These are phyloP conservation scores for Digitonthophagus gazella DNA, from an alignment of 2,888 invertebrate species.

Conservation along the genomic window DNA sequence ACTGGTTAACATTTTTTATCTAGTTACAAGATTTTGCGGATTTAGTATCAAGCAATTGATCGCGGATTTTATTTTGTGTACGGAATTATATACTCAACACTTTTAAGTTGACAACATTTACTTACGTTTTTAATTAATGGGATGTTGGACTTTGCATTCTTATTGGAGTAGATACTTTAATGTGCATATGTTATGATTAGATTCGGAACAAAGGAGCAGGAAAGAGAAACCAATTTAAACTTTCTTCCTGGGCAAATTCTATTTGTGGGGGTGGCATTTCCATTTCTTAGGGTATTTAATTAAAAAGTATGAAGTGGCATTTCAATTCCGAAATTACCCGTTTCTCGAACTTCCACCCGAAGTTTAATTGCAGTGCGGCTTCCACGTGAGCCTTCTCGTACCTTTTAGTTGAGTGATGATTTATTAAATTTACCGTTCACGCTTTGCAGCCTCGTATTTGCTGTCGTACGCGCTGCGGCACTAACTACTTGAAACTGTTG, in stretches of 20 bases:
- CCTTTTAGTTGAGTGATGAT: background rate
- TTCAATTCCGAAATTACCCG: background rate
- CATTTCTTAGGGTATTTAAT: background rate
- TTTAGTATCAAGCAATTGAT: no score
- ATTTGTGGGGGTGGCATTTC: background rate
- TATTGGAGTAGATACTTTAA: no score
- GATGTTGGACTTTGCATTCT: no score
- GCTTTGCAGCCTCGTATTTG: background rate
- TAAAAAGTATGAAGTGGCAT: background rate
- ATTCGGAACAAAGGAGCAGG: background rate
- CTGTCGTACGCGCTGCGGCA: background rate
- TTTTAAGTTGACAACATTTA: no score
- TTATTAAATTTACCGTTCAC: background rate
- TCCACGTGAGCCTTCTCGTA: background rate
- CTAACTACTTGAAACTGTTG: background rate
- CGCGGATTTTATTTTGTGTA: no score
- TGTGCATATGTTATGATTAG: no score
- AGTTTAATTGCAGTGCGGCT: background rate
- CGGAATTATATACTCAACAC: no score
- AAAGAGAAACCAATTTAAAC: background rate
- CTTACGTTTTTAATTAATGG: no score
- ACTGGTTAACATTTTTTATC: no score
- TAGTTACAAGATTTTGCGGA: no score
- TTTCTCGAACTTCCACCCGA: background rate
- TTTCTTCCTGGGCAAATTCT: background rate